Evolutionary conservation across 2,888 invertebrate genomes (phyloP).

Genomic region (Meloe dianella): DNA sequence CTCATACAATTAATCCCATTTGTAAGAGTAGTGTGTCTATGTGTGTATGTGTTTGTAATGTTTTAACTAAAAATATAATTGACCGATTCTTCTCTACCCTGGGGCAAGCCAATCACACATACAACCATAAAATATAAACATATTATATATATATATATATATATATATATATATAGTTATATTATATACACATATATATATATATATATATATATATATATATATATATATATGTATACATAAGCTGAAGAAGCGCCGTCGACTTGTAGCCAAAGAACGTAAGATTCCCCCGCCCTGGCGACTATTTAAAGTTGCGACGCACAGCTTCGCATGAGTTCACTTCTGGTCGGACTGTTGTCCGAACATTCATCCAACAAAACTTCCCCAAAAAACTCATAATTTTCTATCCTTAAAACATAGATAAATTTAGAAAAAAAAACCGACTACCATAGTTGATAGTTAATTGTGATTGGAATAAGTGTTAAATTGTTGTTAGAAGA

Average conservation of each 20-base stretch:
- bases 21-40: background rate
- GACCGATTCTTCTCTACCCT: constrained; percentile 56
- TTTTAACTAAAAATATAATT: background rate
- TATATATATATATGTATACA: background rate
- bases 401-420: background rate
- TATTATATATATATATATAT: constrained; percentile 60
- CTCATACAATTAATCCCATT: background rate
- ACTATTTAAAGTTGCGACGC: constrained; percentile 68
- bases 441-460: background rate
- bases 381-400: constrained; percentile 32
- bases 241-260: constrained; percentile 65
- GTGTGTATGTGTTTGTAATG: too few relatives aligned
- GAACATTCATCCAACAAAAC: constrained; percentile 47
- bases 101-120: constrained; percentile 54
- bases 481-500: background rate
- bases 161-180: background rate
- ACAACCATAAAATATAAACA: constrained; percentile 30
- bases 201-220: constrained; percentile 39
- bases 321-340: constrained; percentile 67
- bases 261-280: constrained; percentile 68
- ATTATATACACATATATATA: constrained; percentile 60
- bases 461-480: background rate
- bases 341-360: constrained; percentile 60
- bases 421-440: too few relatives aligned
- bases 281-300: constrained; percentile 65